These are phyloP conservation scores for Stenopsyche tienmushanensis DNA, from an alignment of 1,140 invertebrate genomes.

Conservation along the genomic window DNA sequence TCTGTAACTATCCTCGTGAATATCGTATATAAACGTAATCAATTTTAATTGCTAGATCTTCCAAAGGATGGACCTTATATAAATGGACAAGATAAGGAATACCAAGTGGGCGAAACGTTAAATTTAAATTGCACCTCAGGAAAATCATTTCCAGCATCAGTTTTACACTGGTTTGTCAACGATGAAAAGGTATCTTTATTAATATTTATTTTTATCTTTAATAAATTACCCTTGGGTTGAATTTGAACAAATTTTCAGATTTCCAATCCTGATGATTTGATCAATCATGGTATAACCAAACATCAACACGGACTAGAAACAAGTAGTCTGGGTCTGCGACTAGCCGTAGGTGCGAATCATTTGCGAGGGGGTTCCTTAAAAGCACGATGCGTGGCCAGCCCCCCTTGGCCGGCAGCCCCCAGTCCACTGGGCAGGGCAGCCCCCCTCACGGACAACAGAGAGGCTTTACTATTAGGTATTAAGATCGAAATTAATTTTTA, in stretches of 20 bases:
- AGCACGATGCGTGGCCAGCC: constrained; percentile 60
- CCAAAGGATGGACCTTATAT: constrained; percentile 77
- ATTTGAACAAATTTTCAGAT: constrained; percentile 47
- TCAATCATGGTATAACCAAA: constrained; percentile 53
- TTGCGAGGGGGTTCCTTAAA: constrained; percentile 59
- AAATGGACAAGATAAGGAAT: constrained; percentile 73
- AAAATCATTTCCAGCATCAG: constrained; percentile 74
- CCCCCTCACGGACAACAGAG: constrained; percentile 59
- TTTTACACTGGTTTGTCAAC: constrained; percentile 80
- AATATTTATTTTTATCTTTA: background rate
- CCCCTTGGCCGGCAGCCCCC: constrained; percentile 59
- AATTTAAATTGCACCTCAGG: constrained; percentile 82
- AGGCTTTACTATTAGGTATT: constrained; percentile 61
- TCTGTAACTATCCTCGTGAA: background rate
- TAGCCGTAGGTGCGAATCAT: constrained; percentile 54
- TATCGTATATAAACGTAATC: constrained; percentile 12
- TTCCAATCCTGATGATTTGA: constrained; percentile 50
- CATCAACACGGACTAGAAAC: constrained; percentile 60
- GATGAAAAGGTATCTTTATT: constrained; percentile 66
- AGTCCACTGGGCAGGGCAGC: constrained; percentile 55
- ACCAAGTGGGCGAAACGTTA: constrained; percentile 77
- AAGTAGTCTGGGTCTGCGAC: constrained; percentile 56
- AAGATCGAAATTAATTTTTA: constrained; percentile 25
- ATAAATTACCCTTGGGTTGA: background rate
- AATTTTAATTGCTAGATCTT: constrained; percentile 59